Percentiles rank a stretch among this genome's conserved stretches.
Conservation (phyloP, 2,797 vertebrate species). For the Sebastes umbrosus region DNA sequence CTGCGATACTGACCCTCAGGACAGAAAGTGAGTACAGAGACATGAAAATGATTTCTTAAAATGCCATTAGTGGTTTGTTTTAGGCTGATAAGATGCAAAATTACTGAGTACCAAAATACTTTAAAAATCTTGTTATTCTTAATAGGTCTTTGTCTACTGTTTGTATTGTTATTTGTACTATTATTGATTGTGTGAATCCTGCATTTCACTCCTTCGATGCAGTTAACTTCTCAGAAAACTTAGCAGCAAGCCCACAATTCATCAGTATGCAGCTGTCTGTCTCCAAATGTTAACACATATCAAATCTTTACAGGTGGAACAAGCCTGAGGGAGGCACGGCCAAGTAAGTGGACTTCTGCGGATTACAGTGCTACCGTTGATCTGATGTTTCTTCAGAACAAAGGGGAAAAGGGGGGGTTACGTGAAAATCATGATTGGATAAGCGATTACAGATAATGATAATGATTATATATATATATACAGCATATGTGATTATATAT, state of each 20-base stretch:
- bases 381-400: background rate
- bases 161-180: background rate
- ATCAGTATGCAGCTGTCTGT: background rate
- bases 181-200: background rate
- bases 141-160: background rate
- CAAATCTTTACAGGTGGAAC: constrained; percentile 87
- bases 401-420: accelerated
- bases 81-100: background rate
- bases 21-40: constrained; percentile 89
- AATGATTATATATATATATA: no score
- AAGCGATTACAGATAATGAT: no score
- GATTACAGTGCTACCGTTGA: background rate
- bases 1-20: constrained; percentile 95
- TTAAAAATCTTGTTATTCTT: background rate
- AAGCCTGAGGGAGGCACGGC: constrained; percentile 91
- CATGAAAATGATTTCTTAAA: background rate
- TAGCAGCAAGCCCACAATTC: background rate
- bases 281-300: background rate
- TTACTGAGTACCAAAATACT: background rate
- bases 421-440: background rate
- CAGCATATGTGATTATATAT: background rate
- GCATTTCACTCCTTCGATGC: background rate
- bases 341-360: constrained; percentile 86
- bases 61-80: background rate
- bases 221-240: background rate